Evolutionary conservation across 2,888 invertebrate species (phyloP), one percentile per base, ranked within the genome.

Genomic region (Temnothorax rugatulus): DNA sequence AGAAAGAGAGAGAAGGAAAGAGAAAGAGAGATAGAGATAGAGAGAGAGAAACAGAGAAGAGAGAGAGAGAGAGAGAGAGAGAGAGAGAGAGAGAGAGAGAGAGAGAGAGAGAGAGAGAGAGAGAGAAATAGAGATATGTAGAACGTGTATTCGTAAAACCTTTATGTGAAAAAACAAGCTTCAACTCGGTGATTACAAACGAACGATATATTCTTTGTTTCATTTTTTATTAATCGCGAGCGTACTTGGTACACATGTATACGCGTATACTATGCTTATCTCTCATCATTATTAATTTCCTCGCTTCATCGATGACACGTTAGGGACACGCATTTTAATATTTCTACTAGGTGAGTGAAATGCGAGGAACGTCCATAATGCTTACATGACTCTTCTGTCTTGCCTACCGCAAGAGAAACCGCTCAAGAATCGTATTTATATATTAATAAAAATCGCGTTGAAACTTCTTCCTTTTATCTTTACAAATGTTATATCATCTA

Each of bases 381-480:
- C 75, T 66, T 50, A 47, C 79, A 50, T 71, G 63, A 41, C 50
- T 57, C 44, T 66, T 68, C 69, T 75, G 83, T 57, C 73, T 75
- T 86, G 86, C 18, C 44, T 69, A 71, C 15, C 79, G 64, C 71
- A 61, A 61, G 63, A 63, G 47, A 73, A 87, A 68, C 82, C 41
- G 21, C 41, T 75, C 82, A 84, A 88, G 69, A 84, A 84, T 77
- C 66, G 76, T 83, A 86, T 87, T 73, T 79, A 47, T 84, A 89
- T 91, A 92, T 92, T 90, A 91, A 92, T 94, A 94, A 92, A 93
- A 94, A 93, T 93, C 92, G 93, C 91, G 87, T 87, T 91, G 89
- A 89, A 87, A 89, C 83, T 85, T 92, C 90, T 91, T 83, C 61
- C 73, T 83, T 38, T 84, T 82, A 75, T 92, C 90, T 92, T 93